Evolutionary conservation across 2,888 invertebrate genomes (phyloP).

Genomic region (Cyaniris semiargus): DNA sequence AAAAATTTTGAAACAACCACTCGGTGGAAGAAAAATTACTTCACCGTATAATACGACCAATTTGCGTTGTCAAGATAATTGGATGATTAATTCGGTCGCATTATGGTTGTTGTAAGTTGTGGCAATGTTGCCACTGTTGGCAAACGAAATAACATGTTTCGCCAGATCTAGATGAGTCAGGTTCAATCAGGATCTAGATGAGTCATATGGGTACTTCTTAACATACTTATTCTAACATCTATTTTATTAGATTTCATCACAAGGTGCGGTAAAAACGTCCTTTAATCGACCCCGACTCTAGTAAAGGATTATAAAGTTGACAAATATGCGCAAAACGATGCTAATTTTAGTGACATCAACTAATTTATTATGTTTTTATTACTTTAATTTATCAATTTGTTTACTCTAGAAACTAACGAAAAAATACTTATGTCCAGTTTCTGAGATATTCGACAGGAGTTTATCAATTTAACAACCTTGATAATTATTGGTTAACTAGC

Average conservation of each 20-base stretch:
- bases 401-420: too few species aligned
- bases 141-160: constrained; percentile 33
- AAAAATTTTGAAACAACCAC: constrained; percentile 10
- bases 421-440: too few species aligned
- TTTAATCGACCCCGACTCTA: too few species aligned
- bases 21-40: neutral
- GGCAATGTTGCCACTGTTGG: neutral
- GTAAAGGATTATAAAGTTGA: too few species aligned
- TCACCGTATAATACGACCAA: neutral
- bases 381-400: too few species aligned
- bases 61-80: constrained; percentile 11
- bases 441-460: too few species aligned
- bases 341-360: too few species aligned
- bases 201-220: neutral
- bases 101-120: constrained; percentile 7
- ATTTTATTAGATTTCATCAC: neutral
- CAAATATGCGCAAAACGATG: too few species aligned
- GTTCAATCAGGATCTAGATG: neutral
- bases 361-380: too few species aligned
- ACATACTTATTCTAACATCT: neutral
- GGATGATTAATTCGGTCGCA: neutral
- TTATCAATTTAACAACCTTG: too few species aligned
- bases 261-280: too few species aligned
- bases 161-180: constrained; percentile 26
- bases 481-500: too few species aligned